phyloP scores from a whole-genome alignment of 1,140 invertebrate species.

The Saxidomus purpurata region DNA sequence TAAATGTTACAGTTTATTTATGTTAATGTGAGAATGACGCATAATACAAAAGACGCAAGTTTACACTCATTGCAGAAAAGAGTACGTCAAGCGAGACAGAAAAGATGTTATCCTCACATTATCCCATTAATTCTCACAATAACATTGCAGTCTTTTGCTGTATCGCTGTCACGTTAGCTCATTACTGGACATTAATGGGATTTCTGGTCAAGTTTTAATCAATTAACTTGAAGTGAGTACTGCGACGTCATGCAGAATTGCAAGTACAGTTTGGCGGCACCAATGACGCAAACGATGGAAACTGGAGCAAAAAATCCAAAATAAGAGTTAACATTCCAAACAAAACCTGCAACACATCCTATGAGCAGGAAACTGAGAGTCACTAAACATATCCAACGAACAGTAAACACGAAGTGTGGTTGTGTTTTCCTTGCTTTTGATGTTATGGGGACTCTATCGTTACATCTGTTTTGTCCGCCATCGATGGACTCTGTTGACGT shows the following conservation, averaged over 20 bases:
- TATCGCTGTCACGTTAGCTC: too few relatives aligned
- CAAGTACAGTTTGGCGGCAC: slow-evolving; percentile 32
- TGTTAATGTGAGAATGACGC: too few relatives aligned
- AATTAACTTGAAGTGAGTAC: background rate
- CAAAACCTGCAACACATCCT: slow-evolving; percentile 57
- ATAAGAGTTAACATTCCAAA: slow-evolving; percentile 50
- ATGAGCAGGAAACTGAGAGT: slow-evolving; percentile 14
- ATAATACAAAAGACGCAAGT: too few relatives aligned
- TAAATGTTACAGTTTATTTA: too few relatives aligned
- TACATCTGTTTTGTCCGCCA: background rate
- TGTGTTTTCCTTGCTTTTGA: background rate
- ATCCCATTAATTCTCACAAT: too few relatives aligned
- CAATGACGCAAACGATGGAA: slow-evolving; percentile 24
- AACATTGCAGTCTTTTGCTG: too few relatives aligned
- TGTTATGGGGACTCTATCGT: background rate
- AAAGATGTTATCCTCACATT: too few relatives aligned
- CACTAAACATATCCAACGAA: slow-evolving; percentile 9
- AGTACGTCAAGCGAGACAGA: too few relatives aligned
- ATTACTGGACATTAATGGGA: too few relatives aligned
- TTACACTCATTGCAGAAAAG: too few relatives aligned
- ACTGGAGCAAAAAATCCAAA: slow-evolving; percentile 57
- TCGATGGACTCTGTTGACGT: background rate
- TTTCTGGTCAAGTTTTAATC: too few relatives aligned
- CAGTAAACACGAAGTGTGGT: background rate
- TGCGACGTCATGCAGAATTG: background rate